phyloP scores from a whole-genome alignment of 2,797 vertebrate genomes.

The Pseudochirops corinnae region DNA sequence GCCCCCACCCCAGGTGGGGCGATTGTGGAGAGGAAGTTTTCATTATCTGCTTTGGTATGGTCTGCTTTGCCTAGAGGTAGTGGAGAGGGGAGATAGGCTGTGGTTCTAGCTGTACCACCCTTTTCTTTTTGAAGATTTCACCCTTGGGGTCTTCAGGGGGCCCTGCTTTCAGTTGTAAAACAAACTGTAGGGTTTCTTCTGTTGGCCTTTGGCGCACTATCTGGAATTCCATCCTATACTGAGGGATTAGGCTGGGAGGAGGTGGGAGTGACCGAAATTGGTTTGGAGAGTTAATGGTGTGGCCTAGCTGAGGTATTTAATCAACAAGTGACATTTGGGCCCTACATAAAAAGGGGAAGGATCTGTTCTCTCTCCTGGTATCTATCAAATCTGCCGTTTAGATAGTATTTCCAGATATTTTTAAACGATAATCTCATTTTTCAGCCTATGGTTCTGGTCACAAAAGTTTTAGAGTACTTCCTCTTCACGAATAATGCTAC shows the following conservation, averaged over 20 bases:
- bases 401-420: not conserved
- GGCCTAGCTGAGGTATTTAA: not conserved
- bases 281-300: not conserved
- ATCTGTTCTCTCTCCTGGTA: not conserved
- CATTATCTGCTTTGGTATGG: not conserved
- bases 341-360: not conserved
- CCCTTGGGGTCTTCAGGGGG: not conserved
- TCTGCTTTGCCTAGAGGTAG: not conserved
- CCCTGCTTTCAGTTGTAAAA: not conserved
- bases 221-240: not conserved
- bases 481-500: not conserved
- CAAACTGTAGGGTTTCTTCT: not conserved
- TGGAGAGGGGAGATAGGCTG: not conserved
- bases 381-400: not conserved
- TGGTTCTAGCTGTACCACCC: not conserved
- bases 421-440: not conserved
- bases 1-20: not conserved
- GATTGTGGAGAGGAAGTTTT: not conserved
- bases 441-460: not conserved
- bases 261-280: not conserved
- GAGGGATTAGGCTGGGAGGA: not conserved
- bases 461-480: not conserved
- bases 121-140: conserved; percentile 7
- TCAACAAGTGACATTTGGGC: not conserved
- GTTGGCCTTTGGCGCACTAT: not conserved